Conservation (phyloP, 1,140 invertebrate genomes). For the Achatina immaculata region DNA sequence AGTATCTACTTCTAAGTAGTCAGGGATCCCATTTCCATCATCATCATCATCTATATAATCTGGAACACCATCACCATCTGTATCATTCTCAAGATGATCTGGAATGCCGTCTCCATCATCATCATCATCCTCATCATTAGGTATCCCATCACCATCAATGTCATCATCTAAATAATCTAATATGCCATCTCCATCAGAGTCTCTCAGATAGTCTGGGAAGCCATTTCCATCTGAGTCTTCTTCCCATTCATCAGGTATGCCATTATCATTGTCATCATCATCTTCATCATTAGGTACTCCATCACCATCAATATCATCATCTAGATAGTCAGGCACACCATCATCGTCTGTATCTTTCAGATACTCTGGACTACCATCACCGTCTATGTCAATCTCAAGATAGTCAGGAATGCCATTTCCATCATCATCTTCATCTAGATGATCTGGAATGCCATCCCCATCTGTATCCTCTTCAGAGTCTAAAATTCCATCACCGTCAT, state of each 20-base stretch:
- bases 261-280: conserved; percentile 57
- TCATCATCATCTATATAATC: conserved; percentile 59
- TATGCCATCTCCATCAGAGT: conserved; percentile 61
- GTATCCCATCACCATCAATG: conserved; percentile 63
- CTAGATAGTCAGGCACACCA: conserved; percentile 56
- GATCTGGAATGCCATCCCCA: conserved; percentile 29
- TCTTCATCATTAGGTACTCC: conserved; percentile 61
- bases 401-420: conserved; percentile 26
- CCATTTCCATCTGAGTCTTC: conserved; percentile 55
- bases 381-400: conserved; percentile 48
- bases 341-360: conserved; percentile 51
- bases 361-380: conserved; percentile 58
- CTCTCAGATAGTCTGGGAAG: conserved; percentile 51
- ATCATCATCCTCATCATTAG: conserved; percentile 58
- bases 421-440: conserved; percentile 34
- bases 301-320: conserved; percentile 58
- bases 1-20: conserved; percentile 53
- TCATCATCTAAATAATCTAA: conserved; percentile 63
- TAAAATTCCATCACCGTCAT: background rate
- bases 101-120: conserved; percentile 61
- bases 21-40: conserved; percentile 61
- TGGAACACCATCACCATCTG: conserved; percentile 42
- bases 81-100: conserved; percentile 34
- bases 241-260: conserved; percentile 51
- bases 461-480: conserved; percentile 8